Percentiles rank a stretch among this genome's conserved stretches.
Conservation (phyloP, 2,888 invertebrate species). For the Meteorus cinctellus region DNA sequence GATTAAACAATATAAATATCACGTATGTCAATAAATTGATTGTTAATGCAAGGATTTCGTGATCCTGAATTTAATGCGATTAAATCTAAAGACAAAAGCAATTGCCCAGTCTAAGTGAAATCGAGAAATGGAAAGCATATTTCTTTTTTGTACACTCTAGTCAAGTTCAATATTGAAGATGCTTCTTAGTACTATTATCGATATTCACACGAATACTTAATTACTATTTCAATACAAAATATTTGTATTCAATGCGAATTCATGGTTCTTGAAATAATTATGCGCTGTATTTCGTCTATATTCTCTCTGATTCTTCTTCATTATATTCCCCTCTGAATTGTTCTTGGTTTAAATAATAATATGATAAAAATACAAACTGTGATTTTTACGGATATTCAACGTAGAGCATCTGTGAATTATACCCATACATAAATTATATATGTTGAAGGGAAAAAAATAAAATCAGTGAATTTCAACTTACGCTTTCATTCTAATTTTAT, state of each 20-base stretch:
- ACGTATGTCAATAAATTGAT: neutral
- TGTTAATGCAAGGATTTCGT: neutral
- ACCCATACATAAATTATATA: neutral
- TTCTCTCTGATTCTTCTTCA: neutral
- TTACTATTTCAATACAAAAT: slow-evolving; percentile 1
- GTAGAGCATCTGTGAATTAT: neutral
- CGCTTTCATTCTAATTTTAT: no score
- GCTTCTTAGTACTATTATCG: neutral
- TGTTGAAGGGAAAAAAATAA: neutral
- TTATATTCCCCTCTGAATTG: no score
- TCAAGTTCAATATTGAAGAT: neutral
- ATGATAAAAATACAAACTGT: neutral
- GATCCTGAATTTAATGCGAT: neutral
- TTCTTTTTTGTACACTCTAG: neutral
- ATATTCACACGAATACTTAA: neutral
- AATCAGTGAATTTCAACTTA: neutral
- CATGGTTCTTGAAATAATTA: neutral
- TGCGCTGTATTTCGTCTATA: neutral
- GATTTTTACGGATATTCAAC: neutral
- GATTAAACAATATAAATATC: neutral
- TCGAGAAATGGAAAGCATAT: neutral
- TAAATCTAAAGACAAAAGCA: neutral
- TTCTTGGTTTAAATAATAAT: neutral
- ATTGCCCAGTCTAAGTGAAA: neutral
- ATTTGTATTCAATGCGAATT: neutral